Conservation (phyloP, 2,113 vertebrate genomes). For the Taxidea taxus region DNA sequence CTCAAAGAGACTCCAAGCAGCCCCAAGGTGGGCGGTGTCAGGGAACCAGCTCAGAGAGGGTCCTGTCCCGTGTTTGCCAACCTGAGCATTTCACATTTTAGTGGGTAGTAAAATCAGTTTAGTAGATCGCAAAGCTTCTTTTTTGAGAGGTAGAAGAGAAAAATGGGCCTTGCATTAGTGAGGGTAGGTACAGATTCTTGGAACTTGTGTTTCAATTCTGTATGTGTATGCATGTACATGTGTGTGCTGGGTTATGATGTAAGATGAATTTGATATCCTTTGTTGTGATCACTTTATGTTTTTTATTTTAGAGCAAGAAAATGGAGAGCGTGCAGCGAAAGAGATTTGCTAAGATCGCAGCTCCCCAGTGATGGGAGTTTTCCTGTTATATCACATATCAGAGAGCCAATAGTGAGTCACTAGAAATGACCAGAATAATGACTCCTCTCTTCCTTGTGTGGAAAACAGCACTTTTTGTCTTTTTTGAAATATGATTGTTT, state of each 20-base stretch:
- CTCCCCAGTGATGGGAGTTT: neutral
- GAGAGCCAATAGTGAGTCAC: conserved; percentile 55
- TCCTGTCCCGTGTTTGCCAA: neutral
- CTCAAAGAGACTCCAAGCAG: neutral
- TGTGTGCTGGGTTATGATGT: neutral
- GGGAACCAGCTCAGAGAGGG: neutral
- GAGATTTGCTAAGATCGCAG: conserved; percentile 5
- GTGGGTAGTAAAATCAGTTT: neutral
- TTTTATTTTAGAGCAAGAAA: conserved; percentile 21
- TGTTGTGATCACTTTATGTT: neutral
- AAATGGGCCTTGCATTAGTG: neutral
- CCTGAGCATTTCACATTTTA: neutral
- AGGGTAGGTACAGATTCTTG: neutral
- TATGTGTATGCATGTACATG: neutral
- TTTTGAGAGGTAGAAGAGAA: neutral
- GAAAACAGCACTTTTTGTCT: conserved; percentile 31
- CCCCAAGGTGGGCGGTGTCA: neutral
- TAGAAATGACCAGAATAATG: neutral
- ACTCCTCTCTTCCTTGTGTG: conserved; percentile 35
- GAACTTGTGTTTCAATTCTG: neutral
- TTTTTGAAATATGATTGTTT: neutral
- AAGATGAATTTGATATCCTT: neutral
- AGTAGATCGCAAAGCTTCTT: neutral
- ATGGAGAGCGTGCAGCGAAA: neutral
- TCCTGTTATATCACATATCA: neutral